phyloP scores from a whole-genome alignment of 1,140 invertebrate species.

The Lucilia cuprina region DNA sequence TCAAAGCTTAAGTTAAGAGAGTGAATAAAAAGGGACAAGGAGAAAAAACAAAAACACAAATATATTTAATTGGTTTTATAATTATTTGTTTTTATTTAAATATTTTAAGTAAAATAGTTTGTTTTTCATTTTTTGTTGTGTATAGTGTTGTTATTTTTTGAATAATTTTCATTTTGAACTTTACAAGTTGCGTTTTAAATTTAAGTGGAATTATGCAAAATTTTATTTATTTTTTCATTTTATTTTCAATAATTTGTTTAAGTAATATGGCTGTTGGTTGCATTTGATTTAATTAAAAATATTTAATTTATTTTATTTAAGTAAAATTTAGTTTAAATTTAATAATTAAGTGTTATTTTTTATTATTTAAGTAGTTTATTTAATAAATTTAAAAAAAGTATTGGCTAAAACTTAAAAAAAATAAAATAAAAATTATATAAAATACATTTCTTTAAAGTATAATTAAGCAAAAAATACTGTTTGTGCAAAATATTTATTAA shows the following conservation, averaged over 20 bases:
- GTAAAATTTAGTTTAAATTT: background rate
- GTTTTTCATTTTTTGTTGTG: background rate
- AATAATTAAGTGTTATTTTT: background rate
- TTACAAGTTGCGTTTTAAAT: background rate
- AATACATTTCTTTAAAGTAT: conserved; percentile 23
- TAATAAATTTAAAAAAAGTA: background rate
- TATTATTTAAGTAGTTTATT: conserved; percentile 21
- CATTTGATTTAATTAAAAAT: background rate
- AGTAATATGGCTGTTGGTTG: background rate
- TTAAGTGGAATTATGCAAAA: background rate
- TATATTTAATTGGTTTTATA: background rate
- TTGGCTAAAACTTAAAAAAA: conserved; percentile 15
- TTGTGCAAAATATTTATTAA: conserved; percentile 24
- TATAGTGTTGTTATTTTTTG: too few species aligned
- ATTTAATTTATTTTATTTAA: background rate
- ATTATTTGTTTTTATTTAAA: background rate
- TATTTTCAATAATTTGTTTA: background rate
- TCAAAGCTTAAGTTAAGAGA: background rate
- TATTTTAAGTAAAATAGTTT: background rate
- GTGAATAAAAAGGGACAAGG: too few species aligned
- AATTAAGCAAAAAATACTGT: conserved; percentile 33
- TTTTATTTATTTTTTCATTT: background rate
- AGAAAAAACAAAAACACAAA: too few species aligned
- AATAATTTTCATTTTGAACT: background rate
- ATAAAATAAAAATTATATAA: background rate